These are phyloP conservation scores for Corynorhinus townsendii DNA, from an alignment of 2,113 vertebrate genomes.

Conservation along the genomic window DNA sequence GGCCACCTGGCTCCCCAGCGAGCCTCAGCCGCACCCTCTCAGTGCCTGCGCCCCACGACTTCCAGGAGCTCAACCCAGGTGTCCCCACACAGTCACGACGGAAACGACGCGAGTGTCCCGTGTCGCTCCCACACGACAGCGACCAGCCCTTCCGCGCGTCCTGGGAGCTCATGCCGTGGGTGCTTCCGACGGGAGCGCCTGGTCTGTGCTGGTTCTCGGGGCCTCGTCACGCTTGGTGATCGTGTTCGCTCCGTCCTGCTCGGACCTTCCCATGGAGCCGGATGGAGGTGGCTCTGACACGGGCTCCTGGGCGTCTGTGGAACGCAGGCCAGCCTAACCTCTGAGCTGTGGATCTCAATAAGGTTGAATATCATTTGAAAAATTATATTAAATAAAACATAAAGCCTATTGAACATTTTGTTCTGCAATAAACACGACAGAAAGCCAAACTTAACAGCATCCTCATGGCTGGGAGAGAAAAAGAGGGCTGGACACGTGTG, in stretches of 20 bases:
- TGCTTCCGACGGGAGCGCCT: not conserved
- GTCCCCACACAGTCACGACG: not conserved
- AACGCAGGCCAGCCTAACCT: not conserved
- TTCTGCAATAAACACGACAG: not conserved
- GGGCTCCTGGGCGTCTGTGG: not conserved
- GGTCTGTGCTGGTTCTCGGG: not conserved
- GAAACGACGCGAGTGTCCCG: not conserved
- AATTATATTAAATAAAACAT: not conserved
- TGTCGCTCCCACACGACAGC: not conserved
- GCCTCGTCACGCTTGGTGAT: not conserved
- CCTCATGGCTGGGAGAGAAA: not conserved
- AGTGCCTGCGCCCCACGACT: not conserved
- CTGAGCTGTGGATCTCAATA: not conserved
- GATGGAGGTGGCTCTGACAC: not conserved
- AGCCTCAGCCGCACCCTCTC: not conserved
- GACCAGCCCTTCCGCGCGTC: not conserved
- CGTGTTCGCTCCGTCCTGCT: not conserved
- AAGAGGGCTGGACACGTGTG: not conserved
- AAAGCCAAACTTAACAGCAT: not conserved
- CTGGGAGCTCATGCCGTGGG: not conserved
- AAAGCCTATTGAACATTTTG: not conserved
- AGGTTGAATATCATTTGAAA: not conserved
- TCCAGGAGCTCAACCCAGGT: not conserved
- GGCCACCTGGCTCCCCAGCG: too few relatives aligned
- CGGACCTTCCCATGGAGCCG: not conserved